Evolutionary conservation across 2,888 invertebrate genomes (phyloP).

Genomic region (Oscheius sp.): DNA sequence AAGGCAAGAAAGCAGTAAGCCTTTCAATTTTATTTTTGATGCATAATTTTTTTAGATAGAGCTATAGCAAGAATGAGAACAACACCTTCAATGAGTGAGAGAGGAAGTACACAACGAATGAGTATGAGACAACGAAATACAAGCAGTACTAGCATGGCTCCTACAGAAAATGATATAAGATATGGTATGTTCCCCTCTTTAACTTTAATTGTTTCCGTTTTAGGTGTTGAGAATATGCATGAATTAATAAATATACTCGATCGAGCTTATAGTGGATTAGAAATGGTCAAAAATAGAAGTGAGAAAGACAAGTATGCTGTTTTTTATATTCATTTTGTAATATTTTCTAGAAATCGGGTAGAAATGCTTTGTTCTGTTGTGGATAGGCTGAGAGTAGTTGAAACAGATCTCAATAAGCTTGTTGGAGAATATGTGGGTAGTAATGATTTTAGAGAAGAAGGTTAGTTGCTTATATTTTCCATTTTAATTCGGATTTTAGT

Average conservation of each 20-base stretch:
- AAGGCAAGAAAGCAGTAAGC: constrained; percentile 21
- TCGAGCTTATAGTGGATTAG: constrained; percentile 49
- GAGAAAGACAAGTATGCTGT: constrained; percentile 46
- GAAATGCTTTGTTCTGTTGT: constrained; percentile 41
- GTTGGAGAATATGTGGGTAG: constrained; percentile 30
- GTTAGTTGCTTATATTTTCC: background rate
- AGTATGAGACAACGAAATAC: constrained; percentile 26
- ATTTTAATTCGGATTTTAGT: constrained; percentile 33
- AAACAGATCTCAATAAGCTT: constrained; percentile 41
- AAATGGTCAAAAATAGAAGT: constrained; percentile 59
- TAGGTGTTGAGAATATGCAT: constrained; percentile 51
- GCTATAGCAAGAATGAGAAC: constrained; percentile 3
- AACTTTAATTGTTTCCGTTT: background rate
- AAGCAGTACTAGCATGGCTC: constrained; percentile 19
- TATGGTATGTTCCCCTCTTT: constrained; percentile 6
- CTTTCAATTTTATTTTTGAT: background rate
- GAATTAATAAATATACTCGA: constrained; percentile 55
- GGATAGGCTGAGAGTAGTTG: constrained; percentile 51
- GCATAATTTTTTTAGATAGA: background rate
- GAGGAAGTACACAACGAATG: constrained; percentile 29
- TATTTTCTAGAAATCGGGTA: constrained; percentile 32
- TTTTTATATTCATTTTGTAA: background rate
- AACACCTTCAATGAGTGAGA: constrained; percentile 34
- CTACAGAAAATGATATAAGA: constrained; percentile 30
- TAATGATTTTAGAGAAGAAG: constrained; percentile 28